Evolutionary conservation across 2,888 invertebrate species (phyloP), one percentile per base, ranked within the genome.

Genomic region (Drosophila nigricruria): DNA sequence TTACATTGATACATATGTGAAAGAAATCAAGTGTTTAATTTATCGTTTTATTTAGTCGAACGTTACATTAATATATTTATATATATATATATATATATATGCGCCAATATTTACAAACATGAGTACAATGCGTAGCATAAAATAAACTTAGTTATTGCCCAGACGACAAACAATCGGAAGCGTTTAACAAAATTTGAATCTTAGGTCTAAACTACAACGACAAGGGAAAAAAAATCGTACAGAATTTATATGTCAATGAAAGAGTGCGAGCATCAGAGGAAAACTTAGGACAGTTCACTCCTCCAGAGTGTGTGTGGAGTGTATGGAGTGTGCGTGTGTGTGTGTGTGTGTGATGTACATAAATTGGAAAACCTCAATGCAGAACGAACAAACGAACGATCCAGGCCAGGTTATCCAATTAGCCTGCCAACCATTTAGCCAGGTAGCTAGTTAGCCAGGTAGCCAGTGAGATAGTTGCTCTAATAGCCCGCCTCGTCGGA

Each of bases 401-500:
- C 60, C 60, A 54, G 18, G 27, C 32, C 38, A 42, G 52, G 57
- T 42, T 18, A 53, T 58, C 58, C 58, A 47, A 58, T 58, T n/a
- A 34, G 57, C 34, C 34, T n/a, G 57, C 12, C 43, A 43, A n/a
- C 42, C 23, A 43, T 27, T 5, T 43, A 30, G 38, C 50, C 59
- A 59, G 36, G 12, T 6, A 30, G 45, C 56, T 34, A 27, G 65
- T 23, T 30, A 34, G 25, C 34, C 64, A 56, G 27, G 16, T 36
- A 20, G 42, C 38, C 57, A 53, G 58, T 71, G n/a, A 59, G 30
- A 27, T 5, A 30, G 25, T 12, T 20, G 23, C 14, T 52, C 71
- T 91, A 92, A 79, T 93, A 92, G 60, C 91, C 92, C 68, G 92
- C 92, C 78, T 92, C 92, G 76, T 92, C 92, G 5, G 92, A 91